phyloP scores from a whole-genome alignment of 2,113 vertebrate genomes.

The Elaphurus davidianus region DNA sequence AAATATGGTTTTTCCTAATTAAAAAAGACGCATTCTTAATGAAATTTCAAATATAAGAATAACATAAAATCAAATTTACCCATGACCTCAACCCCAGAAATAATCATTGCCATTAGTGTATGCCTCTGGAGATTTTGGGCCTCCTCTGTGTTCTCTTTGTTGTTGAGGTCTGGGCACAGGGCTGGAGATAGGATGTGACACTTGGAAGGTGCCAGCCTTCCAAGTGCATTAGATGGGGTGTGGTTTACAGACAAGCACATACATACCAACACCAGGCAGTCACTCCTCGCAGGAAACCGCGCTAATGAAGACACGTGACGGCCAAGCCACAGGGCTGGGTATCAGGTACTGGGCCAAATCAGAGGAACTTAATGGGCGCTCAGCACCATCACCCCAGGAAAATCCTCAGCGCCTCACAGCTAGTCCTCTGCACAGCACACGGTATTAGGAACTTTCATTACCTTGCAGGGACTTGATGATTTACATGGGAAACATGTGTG shows the following conservation, averaged over 20 bases:
- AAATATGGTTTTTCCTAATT: background rate
- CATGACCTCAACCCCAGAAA: background rate
- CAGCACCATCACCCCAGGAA: background rate
- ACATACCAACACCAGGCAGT: background rate
- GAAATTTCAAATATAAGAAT: background rate
- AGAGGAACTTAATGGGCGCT: background rate
- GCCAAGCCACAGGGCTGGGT: background rate
- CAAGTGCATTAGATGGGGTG: too few species aligned
- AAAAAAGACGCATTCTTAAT: background rate
- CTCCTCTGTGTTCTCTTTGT: background rate
- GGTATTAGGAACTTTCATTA: background rate
- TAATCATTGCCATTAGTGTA: fast-evolving
- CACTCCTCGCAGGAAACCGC: background rate
- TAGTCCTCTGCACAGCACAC: background rate
- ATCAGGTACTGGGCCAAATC: background rate
- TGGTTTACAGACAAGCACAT: background rate
- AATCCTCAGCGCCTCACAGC: background rate
- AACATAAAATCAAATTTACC: background rate
- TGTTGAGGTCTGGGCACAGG: background rate
- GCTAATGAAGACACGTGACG: background rate
- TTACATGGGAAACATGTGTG: background rate
- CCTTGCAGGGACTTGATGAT: background rate
- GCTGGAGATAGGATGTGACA: background rate
- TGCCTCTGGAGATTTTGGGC: too few species aligned
- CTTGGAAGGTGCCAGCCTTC: background rate